Evolutionary conservation across 2,888 invertebrate genomes (phyloP).

Genomic region (Campoplex capitator): DNA sequence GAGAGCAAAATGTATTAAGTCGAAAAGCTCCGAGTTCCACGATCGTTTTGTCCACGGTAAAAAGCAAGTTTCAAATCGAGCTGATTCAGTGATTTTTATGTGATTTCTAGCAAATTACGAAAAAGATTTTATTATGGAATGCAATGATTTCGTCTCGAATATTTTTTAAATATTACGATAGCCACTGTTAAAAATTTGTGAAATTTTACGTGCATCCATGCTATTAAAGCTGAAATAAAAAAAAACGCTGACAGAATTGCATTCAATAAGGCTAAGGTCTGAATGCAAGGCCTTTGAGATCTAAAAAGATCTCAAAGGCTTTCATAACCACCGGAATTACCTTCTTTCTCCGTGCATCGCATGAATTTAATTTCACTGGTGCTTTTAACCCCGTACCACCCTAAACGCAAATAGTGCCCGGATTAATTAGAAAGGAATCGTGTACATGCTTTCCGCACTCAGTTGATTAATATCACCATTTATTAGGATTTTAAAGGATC

Average conservation of each 20-base stretch:
- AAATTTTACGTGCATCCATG: neutral
- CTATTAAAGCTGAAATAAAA: neutral
- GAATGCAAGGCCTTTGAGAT: too few relatives aligned
- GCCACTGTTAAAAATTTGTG: neutral
- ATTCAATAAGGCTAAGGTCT: neutral
- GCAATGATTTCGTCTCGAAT: neutral
- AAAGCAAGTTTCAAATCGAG: neutral
- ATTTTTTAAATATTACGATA: neutral
- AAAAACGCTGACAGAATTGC: neutral
- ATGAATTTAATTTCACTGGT: constrained; percentile 21
- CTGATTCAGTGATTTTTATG: neutral
- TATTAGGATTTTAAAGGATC: neutral
- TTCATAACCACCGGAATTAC: neutral
- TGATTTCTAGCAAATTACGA: neutral
- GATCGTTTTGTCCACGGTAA: neutral
- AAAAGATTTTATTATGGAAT: neutral
- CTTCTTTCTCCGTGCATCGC: neutral
- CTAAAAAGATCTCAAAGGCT: constrained; percentile 9
- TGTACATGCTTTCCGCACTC: constrained; percentile 5
- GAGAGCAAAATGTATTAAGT: neutral
- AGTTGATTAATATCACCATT: constrained; percentile 7
- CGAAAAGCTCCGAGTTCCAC: neutral
- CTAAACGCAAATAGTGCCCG: constrained; percentile 15
- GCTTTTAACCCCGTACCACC: constrained; percentile 1
- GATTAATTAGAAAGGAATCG: constrained; percentile 36